Conservation (phyloP, 2,113 vertebrate species). For the Oenanthe melanoleuca region DNA sequence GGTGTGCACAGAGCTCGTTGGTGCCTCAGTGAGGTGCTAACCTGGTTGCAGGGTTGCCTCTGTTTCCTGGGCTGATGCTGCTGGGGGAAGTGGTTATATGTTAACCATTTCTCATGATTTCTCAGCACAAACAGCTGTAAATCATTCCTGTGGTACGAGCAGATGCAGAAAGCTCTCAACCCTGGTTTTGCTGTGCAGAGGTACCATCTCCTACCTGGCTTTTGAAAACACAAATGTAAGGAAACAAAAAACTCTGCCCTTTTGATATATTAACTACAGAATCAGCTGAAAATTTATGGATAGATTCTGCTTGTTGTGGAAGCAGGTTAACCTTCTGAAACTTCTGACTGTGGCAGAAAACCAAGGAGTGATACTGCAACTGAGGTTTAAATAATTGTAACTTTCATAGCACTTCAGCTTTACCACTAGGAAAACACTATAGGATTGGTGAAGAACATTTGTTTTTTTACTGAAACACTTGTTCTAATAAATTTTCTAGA, state of each 20-base stretch:
- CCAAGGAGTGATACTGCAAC: background rate
- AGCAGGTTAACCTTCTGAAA: background rate
- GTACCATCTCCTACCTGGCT: background rate
- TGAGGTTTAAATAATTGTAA: background rate
- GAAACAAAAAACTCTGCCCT: background rate
- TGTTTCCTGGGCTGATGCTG: background rate
- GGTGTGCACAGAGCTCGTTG: fast-evolving
- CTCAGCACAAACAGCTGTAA: background rate
- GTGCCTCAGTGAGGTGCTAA: background rate
- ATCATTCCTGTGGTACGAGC: background rate
- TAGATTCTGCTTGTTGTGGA: background rate
- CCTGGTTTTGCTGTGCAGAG: background rate
- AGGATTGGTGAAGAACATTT: background rate
- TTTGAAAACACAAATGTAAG: background rate
- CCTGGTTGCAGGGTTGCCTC: background rate
- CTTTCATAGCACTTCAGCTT: background rate
- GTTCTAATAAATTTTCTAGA: background rate
- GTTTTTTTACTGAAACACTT: background rate
- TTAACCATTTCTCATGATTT: background rate
- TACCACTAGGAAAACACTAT: background rate
- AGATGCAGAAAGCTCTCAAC: background rate
- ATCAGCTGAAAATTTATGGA: background rate
- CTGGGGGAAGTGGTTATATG: background rate
- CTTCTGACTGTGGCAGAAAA: background rate
- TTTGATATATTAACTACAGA: background rate